Conservation (phyloP, 30 jellyfish, hydroid and myxozoan genomes). For the Haliclystus octoradiatus region DNA sequence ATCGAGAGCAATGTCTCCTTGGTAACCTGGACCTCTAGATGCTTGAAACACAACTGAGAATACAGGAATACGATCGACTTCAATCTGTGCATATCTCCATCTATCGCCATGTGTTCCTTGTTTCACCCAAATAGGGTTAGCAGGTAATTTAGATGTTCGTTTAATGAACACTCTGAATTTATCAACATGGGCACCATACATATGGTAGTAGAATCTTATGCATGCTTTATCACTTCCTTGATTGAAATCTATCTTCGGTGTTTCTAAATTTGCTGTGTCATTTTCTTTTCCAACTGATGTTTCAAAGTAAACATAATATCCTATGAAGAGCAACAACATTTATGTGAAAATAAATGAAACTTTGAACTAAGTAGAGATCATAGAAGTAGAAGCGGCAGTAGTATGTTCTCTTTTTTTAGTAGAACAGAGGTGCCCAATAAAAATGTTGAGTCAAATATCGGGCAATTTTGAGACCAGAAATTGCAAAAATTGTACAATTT, state of each 20-base stretch:
- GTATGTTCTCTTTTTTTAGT: too few relatives aligned
- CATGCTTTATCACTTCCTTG: conserved; percentile 47
- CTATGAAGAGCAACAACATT: conserved; percentile 15
- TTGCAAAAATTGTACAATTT: too few relatives aligned
- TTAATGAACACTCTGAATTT: conserved; percentile 42
- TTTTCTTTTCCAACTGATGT: conserved; percentile 63
- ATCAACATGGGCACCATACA: conserved; percentile 97
- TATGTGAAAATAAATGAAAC: background rate
- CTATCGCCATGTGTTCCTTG: conserved; percentile 77
- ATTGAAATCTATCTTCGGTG: conserved; percentile 61
- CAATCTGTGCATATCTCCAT: conserved; percentile 81
- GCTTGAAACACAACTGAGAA: conserved; percentile 86
- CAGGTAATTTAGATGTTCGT: conserved; percentile 39
- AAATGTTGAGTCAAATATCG: too few relatives aligned
- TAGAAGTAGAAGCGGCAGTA: too few relatives aligned
- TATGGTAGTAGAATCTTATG: conserved; percentile 91
- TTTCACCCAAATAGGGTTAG: conserved; percentile 68
- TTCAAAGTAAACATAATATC: conserved; percentile 89
- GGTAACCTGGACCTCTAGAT: conserved; percentile 87
- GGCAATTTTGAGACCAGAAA: too few relatives aligned
- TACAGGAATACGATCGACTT: conserved; percentile 52
- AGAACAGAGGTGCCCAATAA: too few relatives aligned
- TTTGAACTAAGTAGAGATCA: too few relatives aligned
- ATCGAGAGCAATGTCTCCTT: conserved; percentile 94
- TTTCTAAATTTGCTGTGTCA: conserved; percentile 70